Evolutionary conservation across 53 echinoderm and acorn worm genomes (phyloP).

Genomic region (Actinopyga echinites): DNA sequence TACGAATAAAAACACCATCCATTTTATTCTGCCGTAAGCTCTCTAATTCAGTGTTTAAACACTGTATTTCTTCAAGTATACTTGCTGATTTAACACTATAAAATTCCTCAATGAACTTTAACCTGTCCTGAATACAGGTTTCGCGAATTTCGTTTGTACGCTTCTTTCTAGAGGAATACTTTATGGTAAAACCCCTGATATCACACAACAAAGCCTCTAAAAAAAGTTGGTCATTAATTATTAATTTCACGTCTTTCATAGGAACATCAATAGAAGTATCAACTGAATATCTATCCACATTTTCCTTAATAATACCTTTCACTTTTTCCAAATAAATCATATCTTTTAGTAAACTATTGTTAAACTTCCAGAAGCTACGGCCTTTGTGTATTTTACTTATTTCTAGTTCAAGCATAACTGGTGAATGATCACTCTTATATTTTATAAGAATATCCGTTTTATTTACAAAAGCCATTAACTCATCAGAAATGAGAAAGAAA

Average conservation of each 20-base stretch:
- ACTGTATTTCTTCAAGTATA: neutral
- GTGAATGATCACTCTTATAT: slow-evolving; percentile 27
- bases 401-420: neutral
- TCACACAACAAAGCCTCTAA: slow-evolving; percentile 20
- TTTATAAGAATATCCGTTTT: neutral
- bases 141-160: neutral
- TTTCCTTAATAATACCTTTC: no score
- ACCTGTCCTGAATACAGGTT: neutral
- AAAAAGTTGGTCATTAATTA: slow-evolving; percentile 35
- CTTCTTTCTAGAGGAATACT: slow-evolving; percentile 9
- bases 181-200: neutral
- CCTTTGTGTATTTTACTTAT: neutral
- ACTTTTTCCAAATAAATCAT: neutral
- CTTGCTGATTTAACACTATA: neutral
- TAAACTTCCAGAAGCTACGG: neutral
- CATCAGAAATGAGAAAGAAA: slow-evolving; percentile 27
- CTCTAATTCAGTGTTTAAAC: neutral
- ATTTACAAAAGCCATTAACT: neutral
- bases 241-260: neutral
- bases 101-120: neutral
- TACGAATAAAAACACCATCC: slow-evolving; percentile 8
- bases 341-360: slow-evolving; percentile 12
- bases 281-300: no score
- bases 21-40: neutral
- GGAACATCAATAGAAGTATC: neutral